A percentile compares a stretch with the other conserved stretches of the same genome.
Conservation (phyloP, 2,113 vertebrate species). For the Oryzias woworae region DNA sequence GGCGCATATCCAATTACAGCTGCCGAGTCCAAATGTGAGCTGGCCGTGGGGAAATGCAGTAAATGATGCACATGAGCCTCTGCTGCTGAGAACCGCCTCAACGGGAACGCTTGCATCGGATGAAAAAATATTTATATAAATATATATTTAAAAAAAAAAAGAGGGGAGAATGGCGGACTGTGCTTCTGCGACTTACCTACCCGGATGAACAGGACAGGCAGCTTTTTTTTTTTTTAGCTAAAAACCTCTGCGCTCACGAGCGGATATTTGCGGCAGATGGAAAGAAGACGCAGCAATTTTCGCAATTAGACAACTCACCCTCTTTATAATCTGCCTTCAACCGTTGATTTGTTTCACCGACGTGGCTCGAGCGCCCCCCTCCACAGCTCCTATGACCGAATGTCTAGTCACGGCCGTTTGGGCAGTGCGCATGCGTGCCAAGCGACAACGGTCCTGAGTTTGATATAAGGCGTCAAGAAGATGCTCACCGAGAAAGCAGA, state of each 20-base stretch:
- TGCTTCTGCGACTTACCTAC: slow-evolving; percentile 71
- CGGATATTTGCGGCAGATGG: slow-evolving; percentile 15
- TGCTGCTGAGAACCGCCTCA: slow-evolving; percentile 13
- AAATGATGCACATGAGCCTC: slow-evolving; percentile 37
- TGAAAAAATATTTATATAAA: slow-evolving; percentile 41
- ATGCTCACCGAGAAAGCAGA: too few relatives aligned
- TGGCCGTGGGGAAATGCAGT: slow-evolving; percentile 23
- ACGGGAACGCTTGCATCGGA: background rate
- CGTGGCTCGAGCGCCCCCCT: slow-evolving; percentile 74
- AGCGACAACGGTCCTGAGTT: background rate
- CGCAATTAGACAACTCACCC: slow-evolving; percentile 66
- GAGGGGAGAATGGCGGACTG: slow-evolving; percentile 70
- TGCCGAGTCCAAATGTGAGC: slow-evolving; percentile 28
- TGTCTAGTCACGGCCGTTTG: slow-evolving; percentile 65
- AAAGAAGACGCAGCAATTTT: slow-evolving; percentile 37
- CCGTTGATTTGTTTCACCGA: slow-evolving; percentile 62
- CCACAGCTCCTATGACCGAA: slow-evolving; percentile 69
- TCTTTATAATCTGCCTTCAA: slow-evolving; percentile 60
- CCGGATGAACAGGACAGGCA: slow-evolving; percentile 54
- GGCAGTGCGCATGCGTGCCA: slow-evolving; percentile 65
- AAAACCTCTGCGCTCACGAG: slow-evolving; percentile 31
- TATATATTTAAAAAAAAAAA: slow-evolving; percentile 24
- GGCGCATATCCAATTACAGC: slow-evolving; percentile 31
- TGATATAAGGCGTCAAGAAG: too few relatives aligned
- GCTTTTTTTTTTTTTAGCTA: slow-evolving; percentile 3